A percentile compares a stretch with the other conserved stretches of the same genome.
These are phyloP conservation scores for Smutsia temminckii DNA, from an alignment of 2,797 vertebrate genomes.

Conservation along the genomic window DNA sequence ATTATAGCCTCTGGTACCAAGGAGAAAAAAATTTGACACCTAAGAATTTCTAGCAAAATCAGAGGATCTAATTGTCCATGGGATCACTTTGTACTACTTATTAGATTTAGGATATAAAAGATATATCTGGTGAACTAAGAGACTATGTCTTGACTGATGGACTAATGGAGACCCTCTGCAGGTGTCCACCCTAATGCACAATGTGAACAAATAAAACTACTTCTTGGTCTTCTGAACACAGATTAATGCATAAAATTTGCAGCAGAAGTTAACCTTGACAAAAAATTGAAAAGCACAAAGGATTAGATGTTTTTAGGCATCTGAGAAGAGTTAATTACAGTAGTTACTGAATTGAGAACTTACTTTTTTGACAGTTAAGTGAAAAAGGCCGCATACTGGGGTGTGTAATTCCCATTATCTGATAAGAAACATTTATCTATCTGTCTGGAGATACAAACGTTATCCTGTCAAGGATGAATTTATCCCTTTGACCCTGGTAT, in stretches of 20 bases:
- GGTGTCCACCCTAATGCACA: background rate
- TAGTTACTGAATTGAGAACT: constrained; percentile 43
- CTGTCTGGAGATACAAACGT: background rate
- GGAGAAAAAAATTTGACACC: background rate
- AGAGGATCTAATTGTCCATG: background rate
- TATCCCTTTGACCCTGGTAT: background rate
- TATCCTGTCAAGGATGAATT: constrained; percentile 34
- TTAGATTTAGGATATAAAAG: constrained; percentile 11
- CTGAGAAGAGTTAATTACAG: constrained; percentile 47
- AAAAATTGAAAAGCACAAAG: constrained; percentile 26
- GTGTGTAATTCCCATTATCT: constrained; percentile 39
- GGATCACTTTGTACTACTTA: background rate
- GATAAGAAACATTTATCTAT: constrained; percentile 18
- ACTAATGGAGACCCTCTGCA: background rate
- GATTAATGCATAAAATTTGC: constrained; percentile 32
- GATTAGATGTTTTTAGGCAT: background rate
- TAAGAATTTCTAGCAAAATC: constrained; percentile 22
- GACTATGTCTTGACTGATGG: background rate
- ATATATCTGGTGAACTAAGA: background rate
- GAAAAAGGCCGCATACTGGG: constrained; percentile 16
- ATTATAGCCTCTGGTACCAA: background rate
- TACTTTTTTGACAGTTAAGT: constrained; percentile 56
- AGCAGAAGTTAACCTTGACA: constrained; percentile 31
- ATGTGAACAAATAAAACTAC: background rate
- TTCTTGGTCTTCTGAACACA: constrained; percentile 23